Evolutionary conservation across 2,888 invertebrate genomes (phyloP), one percentile per base, ranked within the genome.

Genomic region (Chrysina gloriosa): DNA sequence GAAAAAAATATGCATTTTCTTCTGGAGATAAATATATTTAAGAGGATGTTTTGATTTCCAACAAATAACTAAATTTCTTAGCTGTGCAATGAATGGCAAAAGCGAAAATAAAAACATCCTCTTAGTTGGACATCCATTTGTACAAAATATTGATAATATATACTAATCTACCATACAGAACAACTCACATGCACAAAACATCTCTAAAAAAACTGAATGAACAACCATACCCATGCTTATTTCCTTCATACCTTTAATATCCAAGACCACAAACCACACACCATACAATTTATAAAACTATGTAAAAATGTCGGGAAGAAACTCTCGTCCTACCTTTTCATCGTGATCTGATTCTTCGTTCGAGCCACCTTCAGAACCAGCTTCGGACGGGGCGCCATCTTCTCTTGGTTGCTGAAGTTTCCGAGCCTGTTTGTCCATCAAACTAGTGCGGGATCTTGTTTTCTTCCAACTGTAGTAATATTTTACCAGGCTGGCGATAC

Each of bases 381-480:
- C 92, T 75, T 95, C 94, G 71, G 93, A 92, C 70, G 89, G 88
- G 65, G 86, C 85, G 21, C 89, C 88, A 69, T 92, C 89, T 76
- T 92, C 93, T 47, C 93, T 89, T 7, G 87, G 85, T 65, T 85
- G 85, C n/a, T 88, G 87, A 69, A 90, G 82, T 80, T 90, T 90
- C 70, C 89, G 86, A 1, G 91, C 92, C 79, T 92, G 92, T 72
- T 90, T 86, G 84, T 98, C 98, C 95, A 98, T 97, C 34, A 97
- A 86, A 77, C 97, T 97, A 65, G 94, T 95, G 68, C 96, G 89
- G 77, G 94, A 92, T 76, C 96, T 86, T 19, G 96, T 95, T 83
- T 98, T 98, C 84, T 98, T 98, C 98, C 98, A 98, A 78, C 96
- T 95, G 82, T 98, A 98, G 84, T 98, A 98, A 83, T 97, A 97